These are phyloP conservation scores for Biston betularia DNA, from an alignment of 2,888 invertebrate genomes.

Conservation along the genomic window DNA sequence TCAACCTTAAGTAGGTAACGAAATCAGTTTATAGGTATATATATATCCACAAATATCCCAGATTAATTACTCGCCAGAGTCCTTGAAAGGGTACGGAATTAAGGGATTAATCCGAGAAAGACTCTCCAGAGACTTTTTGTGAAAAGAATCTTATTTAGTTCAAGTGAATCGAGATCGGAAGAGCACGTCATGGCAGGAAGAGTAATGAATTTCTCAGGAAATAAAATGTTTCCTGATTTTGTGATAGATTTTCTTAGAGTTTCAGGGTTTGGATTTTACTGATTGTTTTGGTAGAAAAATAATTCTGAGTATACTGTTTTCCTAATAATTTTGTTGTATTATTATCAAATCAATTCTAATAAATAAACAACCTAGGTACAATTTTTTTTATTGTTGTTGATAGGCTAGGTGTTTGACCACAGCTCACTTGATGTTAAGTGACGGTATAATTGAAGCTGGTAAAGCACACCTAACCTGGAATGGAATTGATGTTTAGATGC, in stretches of 20 bases:
- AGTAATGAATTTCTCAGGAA: conserved; percentile 25
- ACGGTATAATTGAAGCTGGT: no score
- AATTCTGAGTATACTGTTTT: neutral
- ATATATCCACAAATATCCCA: conserved; percentile 49
- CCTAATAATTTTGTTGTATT: neutral
- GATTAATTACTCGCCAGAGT: conserved; percentile 73
- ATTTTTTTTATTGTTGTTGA: no score
- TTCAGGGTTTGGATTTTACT: neutral
- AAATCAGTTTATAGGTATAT: conserved; percentile 5
- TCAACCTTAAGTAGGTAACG: conserved; percentile 4
- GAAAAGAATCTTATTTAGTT: conserved; percentile 80
- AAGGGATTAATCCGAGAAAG: conserved; percentile 79
- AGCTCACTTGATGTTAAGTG: no score
- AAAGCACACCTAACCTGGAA: no score
- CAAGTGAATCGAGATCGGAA: conserved; percentile 59
- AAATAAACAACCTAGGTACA: no score
- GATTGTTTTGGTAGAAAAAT: no score
- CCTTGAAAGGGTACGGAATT: conserved; percentile 72
- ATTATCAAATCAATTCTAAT: neutral
- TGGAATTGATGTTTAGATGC: no score
- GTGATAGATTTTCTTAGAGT: conserved; percentile 9
- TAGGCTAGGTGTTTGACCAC: no score
- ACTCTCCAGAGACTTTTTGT: conserved; percentile 74
- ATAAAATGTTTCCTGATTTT: conserved; percentile 16
- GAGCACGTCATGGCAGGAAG: conserved; percentile 31